These are phyloP conservation scores for Pherbina coryleti DNA, from an alignment of 2,888 invertebrate species.

Conservation along the genomic window DNA sequence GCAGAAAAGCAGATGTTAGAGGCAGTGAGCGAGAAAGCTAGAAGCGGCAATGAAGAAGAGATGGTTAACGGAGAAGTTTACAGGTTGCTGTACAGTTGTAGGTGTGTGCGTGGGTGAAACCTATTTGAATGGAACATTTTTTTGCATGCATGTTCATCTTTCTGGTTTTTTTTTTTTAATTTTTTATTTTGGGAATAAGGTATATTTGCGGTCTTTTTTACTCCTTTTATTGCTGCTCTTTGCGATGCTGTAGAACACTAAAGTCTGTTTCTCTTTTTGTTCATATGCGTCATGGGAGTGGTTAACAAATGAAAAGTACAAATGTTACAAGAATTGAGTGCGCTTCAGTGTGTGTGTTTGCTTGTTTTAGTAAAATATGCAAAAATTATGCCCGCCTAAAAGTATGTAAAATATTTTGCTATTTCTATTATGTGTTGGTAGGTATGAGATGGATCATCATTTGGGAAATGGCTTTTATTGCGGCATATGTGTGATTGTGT, in stretches of 20 bases:
- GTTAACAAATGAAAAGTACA: neutral
- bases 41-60: too few relatives aligned
- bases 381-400: neutral
- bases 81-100: too few relatives aligned
- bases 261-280: neutral
- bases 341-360: neutral
- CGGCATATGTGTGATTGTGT: too few relatives aligned
- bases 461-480: neutral
- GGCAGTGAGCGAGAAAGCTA: too few relatives aligned
- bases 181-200: conserved; percentile 11
- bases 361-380: neutral
- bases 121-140: too few relatives aligned
- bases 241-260: neutral
- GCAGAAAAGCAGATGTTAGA: too few relatives aligned
- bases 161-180: too few relatives aligned
- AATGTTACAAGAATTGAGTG: neutral
- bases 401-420: conserved; percentile 20
- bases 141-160: neutral
- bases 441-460: neutral
- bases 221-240: neutral
- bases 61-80: too few relatives aligned
- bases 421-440: neutral
- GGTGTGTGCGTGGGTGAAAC: too few relatives aligned
- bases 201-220: neutral
- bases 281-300: neutral